Evolutionary conservation across 2,113 vertebrate genomes (phyloP).

Genomic region (Calyptommatus sinebrachiatus): DNA sequence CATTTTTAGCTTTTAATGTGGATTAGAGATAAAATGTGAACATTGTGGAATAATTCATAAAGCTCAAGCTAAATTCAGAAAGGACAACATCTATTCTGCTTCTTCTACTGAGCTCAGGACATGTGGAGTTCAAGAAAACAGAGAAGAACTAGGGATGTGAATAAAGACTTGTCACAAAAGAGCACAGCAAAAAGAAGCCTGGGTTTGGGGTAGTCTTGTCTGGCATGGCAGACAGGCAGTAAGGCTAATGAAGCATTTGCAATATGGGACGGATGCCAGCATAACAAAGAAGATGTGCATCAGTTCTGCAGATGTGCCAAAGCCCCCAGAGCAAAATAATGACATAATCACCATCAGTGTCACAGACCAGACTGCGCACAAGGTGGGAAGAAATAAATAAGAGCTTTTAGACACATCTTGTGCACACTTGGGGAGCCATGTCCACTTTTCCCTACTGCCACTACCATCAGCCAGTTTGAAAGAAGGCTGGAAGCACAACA

Average conservation of each 20-base stretch:
- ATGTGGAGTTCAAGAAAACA: slow-evolving; percentile 82
- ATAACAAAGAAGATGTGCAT: slow-evolving; percentile 86
- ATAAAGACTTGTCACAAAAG: slow-evolving; percentile 83
- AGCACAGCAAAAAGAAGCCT: slow-evolving; percentile 77
- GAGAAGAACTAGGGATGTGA: slow-evolving; percentile 78
- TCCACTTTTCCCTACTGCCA: slow-evolving; percentile 56
- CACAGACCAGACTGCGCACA: slow-evolving; percentile 95
- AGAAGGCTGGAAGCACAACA: slow-evolving; percentile 41
- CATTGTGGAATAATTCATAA: neutral
- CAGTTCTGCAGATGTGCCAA: slow-evolving; percentile 89
- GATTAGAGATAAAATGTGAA: slow-evolving; percentile 12
- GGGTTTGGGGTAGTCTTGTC: slow-evolving; percentile 83
- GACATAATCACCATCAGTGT: slow-evolving; percentile 99
- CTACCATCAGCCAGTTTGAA: slow-evolving; percentile 40
- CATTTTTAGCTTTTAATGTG: too few relatives aligned
- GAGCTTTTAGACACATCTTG: slow-evolving; percentile 68
- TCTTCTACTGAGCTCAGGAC: slow-evolving; percentile 70
- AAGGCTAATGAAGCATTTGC: slow-evolving; percentile 88
- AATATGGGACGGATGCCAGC: slow-evolving; percentile 79
- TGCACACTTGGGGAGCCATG: slow-evolving; percentile 66
- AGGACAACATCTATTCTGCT: slow-evolving; percentile 68
- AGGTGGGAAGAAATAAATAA: slow-evolving; percentile 85
- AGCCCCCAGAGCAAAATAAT: slow-evolving; percentile 94
- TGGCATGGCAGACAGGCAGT: slow-evolving; percentile 84
- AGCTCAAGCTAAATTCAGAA: slow-evolving; percentile 45